These are phyloP conservation scores for Capra hircus DNA, from an alignment of 2,113 vertebrate species.

Conservation along the genomic window DNA sequence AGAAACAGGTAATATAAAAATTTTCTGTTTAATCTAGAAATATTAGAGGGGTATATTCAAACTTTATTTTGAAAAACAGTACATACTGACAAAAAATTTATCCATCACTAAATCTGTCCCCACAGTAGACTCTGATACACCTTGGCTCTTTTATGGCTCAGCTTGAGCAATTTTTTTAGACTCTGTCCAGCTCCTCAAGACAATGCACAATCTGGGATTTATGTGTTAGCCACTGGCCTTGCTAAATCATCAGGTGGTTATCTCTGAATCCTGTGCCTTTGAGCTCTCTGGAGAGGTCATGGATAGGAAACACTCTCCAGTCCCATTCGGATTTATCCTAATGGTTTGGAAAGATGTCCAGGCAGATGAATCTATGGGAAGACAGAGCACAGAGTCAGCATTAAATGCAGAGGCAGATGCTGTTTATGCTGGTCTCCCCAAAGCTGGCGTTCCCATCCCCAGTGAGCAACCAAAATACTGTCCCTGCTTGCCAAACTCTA, in stretches of 20 bases:
- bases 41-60: not conserved
- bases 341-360: slow-evolving; percentile 4
- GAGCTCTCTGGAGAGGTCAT: not conserved
- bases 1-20: not conserved
- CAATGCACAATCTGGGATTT: not conserved
- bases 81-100: not conserved
- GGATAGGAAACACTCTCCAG: not conserved
- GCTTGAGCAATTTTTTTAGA: not conserved
- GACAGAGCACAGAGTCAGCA: slow-evolving; percentile 25
- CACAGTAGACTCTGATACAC: not conserved
- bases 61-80: slow-evolving; percentile 7
- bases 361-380: not conserved
- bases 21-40: not conserved
- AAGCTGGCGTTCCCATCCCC: not conserved
- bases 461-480: not conserved
- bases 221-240: not conserved
- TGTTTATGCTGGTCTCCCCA: not conserved
- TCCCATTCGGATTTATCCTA: not conserved
- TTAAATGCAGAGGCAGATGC: slow-evolving; percentile 21
- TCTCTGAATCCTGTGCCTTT: not conserved
- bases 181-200: not conserved
- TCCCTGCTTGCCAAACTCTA: slow-evolving; percentile 20
- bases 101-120: not conserved
- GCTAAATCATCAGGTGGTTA: slow-evolving; percentile 16
- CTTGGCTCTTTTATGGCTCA: not conserved